phyloP scores from a whole-genome alignment of 1,140 invertebrate genomes.

The Archegozetes longisetosus region DNA sequence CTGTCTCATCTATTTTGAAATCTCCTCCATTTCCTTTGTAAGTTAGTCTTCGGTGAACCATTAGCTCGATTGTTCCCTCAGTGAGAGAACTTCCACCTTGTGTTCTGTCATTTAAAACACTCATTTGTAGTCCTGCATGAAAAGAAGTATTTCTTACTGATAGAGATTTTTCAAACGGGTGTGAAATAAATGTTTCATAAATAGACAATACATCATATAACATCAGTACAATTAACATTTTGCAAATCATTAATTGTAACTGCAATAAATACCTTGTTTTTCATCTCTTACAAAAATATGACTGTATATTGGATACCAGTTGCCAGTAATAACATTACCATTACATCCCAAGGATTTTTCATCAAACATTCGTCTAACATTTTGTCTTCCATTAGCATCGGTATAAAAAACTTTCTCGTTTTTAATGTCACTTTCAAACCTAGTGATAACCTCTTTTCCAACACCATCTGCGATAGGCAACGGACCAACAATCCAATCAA shows the following conservation, averaged over 20 bases:
- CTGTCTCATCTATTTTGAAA: constrained; percentile 77
- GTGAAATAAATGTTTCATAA: no score
- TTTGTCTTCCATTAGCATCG: constrained; percentile 40
- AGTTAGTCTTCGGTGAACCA: constrained; percentile 59
- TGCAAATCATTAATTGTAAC: no score
- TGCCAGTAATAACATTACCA: constrained; percentile 48
- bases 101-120: constrained; percentile 57
- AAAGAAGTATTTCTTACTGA: no score
- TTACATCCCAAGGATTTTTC: constrained; percentile 53
- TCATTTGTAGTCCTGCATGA: constrained; percentile 24
- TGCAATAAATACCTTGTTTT: constrained; percentile 23
- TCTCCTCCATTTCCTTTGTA: constrained; percentile 77
- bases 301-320: constrained; percentile 88
- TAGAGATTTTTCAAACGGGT: no score
- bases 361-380: constrained; percentile 47
- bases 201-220: no score
- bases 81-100: constrained; percentile 64
- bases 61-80: constrained; percentile 18
- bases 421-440: constrained; percentile 24
- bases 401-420: constrained; percentile 34
- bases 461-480: constrained; percentile 45
- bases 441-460: not conserved
- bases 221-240: no score
- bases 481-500: constrained; percentile 85
- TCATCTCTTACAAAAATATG: constrained; percentile 40